Conservation (phyloP, 2,113 vertebrate species). For the Serilophus lunatus region DNA sequence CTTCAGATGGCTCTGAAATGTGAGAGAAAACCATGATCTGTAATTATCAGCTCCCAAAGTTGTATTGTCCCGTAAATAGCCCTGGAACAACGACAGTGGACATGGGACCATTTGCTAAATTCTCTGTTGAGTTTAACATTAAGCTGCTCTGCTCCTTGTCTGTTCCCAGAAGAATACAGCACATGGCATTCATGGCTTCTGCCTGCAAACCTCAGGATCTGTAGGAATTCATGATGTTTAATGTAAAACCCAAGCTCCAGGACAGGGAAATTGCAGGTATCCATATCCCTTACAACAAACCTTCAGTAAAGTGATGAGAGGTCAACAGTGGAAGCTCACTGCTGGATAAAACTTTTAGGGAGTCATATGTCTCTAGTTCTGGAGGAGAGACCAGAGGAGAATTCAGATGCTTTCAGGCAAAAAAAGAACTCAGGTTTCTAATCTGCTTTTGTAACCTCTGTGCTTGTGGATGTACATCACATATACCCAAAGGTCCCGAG, state of each 20-base stretch:
- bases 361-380: neutral
- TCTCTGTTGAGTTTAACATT: neutral
- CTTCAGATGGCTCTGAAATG: conserved; percentile 7
- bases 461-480: neutral
- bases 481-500: neutral
- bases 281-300: neutral
- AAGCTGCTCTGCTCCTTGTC: neutral
- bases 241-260: neutral
- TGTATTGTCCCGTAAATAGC: neutral
- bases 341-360: neutral
- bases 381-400: neutral
- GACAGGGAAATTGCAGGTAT: neutral
- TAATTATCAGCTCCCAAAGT: neutral
- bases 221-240: neutral
- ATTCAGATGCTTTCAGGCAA: neutral
- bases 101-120: neutral
- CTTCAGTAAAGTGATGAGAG: neutral
- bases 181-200: neutral
- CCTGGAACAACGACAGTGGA: neutral
- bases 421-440: neutral
- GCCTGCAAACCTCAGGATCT: neutral
- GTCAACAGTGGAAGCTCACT: neutral
- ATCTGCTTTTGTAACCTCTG: neutral
- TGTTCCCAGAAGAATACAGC: neutral
- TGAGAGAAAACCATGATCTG: neutral